Percentiles rank a stretch among this genome's conserved stretches.
phyloP scores from a whole-genome alignment of 2,797 vertebrate species.

The Mormyrops attenuatus region DNA sequence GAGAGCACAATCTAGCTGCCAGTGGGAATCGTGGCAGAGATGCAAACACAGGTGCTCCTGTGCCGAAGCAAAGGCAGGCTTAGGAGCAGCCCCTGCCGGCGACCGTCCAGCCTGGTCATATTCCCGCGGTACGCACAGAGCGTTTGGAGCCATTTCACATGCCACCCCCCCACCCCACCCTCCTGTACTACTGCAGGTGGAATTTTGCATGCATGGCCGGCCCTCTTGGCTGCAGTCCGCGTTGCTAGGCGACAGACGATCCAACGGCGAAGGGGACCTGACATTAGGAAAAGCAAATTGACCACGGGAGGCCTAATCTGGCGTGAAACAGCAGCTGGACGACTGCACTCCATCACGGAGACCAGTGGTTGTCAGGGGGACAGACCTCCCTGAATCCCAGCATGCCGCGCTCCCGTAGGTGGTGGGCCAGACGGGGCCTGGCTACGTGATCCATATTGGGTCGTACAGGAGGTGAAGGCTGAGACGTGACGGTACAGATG shows the following conservation, averaged over 20 bases:
- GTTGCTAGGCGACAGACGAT: conserved; percentile 95
- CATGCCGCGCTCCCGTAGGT: conserved; percentile 28
- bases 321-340: conserved; percentile 86
- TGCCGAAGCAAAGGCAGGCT: not conserved
- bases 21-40: not conserved
- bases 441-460: conserved; percentile 24
- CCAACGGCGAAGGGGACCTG: conserved; percentile 85
- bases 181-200: conserved; percentile 70
- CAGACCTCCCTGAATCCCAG: conserved; percentile 31
- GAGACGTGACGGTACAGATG: conserved; percentile 25
- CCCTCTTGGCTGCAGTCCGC: conserved; percentile 77
- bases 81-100: conserved; percentile 45
- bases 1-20: not conserved
- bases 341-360: conserved; percentile 57
- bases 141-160: conserved; percentile 75
- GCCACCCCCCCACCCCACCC: conserved; percentile 41
- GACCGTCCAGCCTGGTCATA: conserved; percentile 59
- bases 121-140: conserved; percentile 72
- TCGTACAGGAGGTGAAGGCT: conserved; percentile 18
- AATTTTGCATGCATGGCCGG: conserved; percentile 96
- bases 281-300: conserved; percentile 99
- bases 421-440: conserved; percentile 24
- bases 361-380: conserved; percentile 15
- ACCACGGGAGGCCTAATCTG: conserved; percentile 97
- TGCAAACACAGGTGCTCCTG: not conserved